Conservation (phyloP, 92 coral and sea anemone species). For the Zoanthus solanderi region DNA sequence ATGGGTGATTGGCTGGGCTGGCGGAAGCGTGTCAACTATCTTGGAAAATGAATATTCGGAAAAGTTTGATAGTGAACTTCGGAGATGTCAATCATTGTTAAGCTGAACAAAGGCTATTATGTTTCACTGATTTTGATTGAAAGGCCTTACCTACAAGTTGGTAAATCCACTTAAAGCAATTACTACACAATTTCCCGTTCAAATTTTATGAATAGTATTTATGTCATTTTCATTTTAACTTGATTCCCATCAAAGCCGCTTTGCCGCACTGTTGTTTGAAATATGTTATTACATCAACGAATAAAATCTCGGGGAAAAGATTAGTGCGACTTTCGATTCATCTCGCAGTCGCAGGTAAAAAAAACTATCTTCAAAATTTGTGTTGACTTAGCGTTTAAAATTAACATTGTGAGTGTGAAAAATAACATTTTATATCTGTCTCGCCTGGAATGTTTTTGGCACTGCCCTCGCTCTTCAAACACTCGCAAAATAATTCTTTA, state of each 20-base stretch:
- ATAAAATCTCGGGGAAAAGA: slow-evolving; percentile 1
- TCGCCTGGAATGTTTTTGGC: too few relatives aligned
- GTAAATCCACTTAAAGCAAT: too few relatives aligned
- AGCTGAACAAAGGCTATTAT: too few relatives aligned
- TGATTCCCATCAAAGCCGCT: not conserved
- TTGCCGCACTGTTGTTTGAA: not conserved
- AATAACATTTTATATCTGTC: not conserved
- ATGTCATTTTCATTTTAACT: not conserved
- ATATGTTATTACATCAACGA: not conserved
- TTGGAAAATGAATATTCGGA: not conserved
- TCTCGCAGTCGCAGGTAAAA: not conserved
- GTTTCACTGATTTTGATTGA: too few relatives aligned
- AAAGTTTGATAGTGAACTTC: too few relatives aligned
- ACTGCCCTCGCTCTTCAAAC: too few relatives aligned
- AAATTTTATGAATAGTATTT: not conserved
- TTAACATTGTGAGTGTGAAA: slow-evolving; percentile 16
- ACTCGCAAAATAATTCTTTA: too few relatives aligned
- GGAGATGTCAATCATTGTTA: not conserved
- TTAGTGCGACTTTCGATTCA: slow-evolving; percentile 6
- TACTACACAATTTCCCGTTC: not conserved
- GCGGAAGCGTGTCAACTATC: not conserved
- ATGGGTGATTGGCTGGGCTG: too few relatives aligned
- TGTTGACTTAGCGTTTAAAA: slow-evolving; percentile 27
- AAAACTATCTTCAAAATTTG: slow-evolving; percentile 14
- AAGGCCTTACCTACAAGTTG: too few relatives aligned